phyloP scores from a whole-genome alignment of 2,888 invertebrate genomes.

The Lycophotia porphyrea region DNA sequence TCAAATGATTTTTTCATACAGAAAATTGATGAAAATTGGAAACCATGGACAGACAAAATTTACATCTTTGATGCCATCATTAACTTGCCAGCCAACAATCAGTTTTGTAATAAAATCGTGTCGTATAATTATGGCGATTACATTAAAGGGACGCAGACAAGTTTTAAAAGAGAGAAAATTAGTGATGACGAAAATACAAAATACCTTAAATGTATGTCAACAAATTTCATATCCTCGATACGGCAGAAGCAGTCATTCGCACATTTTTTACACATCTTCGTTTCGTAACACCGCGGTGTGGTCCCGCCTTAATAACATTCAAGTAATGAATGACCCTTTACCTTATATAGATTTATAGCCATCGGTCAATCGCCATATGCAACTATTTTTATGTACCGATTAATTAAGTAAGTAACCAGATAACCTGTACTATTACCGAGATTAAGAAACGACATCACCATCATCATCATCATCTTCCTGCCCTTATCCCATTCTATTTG shows the following conservation, averaged over 20 bases:
- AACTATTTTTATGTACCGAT: slow-evolving; percentile 63
- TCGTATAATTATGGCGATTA: slow-evolving; percentile 60
- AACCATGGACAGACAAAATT: slow-evolving; percentile 38
- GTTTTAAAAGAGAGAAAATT: slow-evolving; percentile 67
- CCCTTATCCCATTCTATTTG: too few relatives aligned
- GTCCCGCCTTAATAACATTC: slow-evolving; percentile 68
- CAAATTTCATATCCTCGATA: slow-evolving; percentile 72
- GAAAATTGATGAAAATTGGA: slow-evolving; percentile 50
- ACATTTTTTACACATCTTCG: slow-evolving; percentile 78
- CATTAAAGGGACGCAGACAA: slow-evolving; percentile 64
- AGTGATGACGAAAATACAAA: slow-evolving; percentile 70
- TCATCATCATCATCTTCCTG: too few relatives aligned
- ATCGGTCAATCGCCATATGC: slow-evolving; percentile 68
- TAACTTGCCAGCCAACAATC: slow-evolving; percentile 20
- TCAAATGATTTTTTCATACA: slow-evolving; percentile 41
- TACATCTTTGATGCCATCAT: slow-evolving; percentile 45
- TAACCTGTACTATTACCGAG: slow-evolving; percentile 41
- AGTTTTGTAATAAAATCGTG: slow-evolving; percentile 60
- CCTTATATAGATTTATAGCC: slow-evolving; percentile 74
- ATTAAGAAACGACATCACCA: slow-evolving; percentile 28
- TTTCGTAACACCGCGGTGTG: slow-evolving; percentile 69
- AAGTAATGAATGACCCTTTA: slow-evolving; percentile 76
- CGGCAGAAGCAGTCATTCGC: slow-evolving; percentile 75
- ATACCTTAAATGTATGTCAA: slow-evolving; percentile 73
- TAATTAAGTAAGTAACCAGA: slow-evolving; percentile 49